These are phyloP conservation scores for Myripristis jacobus DNA, from an alignment of 2,797 vertebrate genomes.

Conservation along the genomic window DNA sequence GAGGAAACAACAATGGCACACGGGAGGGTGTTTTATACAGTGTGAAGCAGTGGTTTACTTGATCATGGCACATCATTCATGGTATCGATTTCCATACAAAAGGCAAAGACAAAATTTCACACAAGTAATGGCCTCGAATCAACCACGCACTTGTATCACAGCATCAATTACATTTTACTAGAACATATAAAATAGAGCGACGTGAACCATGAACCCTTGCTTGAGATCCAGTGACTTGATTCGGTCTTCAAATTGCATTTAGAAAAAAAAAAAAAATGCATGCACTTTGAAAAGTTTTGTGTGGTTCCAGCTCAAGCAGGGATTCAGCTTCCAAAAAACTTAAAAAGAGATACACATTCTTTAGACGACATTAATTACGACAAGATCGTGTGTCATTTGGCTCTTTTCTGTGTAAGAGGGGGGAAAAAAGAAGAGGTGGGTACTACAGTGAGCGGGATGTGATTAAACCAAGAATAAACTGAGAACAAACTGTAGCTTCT, in stretches of 20 bases:
- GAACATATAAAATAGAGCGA: constrained; percentile 36
- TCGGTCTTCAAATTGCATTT: constrained; percentile 21
- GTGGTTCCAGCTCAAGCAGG: background rate
- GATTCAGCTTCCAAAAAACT: background rate
- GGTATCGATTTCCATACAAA: constrained; percentile 32
- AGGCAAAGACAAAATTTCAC: constrained; percentile 26
- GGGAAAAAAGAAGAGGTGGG: background rate
- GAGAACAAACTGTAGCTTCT: constrained; percentile 35
- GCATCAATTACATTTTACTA: constrained; percentile 29
- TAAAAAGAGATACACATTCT: constrained; percentile 26
- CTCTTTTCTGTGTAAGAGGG: constrained; percentile 15
- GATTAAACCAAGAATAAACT: constrained; percentile 8
- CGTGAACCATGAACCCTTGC: constrained; percentile 16
- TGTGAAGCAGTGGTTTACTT: constrained; percentile 31
- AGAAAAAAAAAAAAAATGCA: constrained; percentile 46
- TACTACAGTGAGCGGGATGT: background rate
- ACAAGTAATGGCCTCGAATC: constrained; percentile 14
- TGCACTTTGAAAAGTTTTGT: constrained; percentile 17
- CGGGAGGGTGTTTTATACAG: constrained; percentile 17
- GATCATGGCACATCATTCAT: constrained; percentile 34
- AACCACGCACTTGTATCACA: constrained; percentile 10
- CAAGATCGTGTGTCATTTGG: background rate
- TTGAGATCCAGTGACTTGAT: constrained; percentile 12
- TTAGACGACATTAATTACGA: constrained; percentile 1
- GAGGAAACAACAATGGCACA: constrained; percentile 2